These are phyloP conservation scores for Drosophila nannoptera DNA, from an alignment of 1,140 invertebrate species.

Conservation along the genomic window DNA sequence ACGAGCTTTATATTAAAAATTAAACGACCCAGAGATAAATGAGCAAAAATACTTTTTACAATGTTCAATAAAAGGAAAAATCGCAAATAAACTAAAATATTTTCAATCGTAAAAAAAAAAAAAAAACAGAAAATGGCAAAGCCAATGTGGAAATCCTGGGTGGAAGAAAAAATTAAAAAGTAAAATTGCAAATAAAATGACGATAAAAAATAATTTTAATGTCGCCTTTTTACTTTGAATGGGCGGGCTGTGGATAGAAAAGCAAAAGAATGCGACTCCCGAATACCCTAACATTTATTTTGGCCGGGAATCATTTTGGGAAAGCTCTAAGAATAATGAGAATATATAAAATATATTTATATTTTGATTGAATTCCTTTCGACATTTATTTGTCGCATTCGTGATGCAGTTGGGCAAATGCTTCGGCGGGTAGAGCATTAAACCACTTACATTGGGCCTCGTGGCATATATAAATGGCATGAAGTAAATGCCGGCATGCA, in stretches of 20 bases:
- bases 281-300: conserved; percentile 17
- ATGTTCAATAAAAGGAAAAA: conserved; percentile 29
- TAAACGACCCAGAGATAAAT: conserved; percentile 56
- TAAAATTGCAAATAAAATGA: conserved; percentile 63
- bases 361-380: not conserved
- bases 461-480: conserved; percentile 22
- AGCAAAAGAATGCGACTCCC: not conserved
- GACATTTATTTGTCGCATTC: not conserved
- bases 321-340: not conserved
- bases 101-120: conserved; percentile 50
- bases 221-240: conserved; percentile 56
- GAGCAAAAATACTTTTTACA: conserved; percentile 41
- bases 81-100: conserved; percentile 48
- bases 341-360: not conserved
- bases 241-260: not conserved
- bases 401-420: not conserved
- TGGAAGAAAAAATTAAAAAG: conserved; percentile 35
- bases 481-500: conserved; percentile 31
- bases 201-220: conserved; percentile 72
- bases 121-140: conserved; percentile 16
- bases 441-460: conserved; percentile 27
- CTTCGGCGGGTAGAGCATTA: not conserved
- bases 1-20: conserved; percentile 53
- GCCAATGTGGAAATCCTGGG: conserved; percentile 36
- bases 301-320: not conserved